A percentile compares a stretch with the other conserved stretches of the same genome.
Evolutionary conservation across 2,888 invertebrate species (phyloP).

Genomic region (Leucophora obtusa): DNA sequence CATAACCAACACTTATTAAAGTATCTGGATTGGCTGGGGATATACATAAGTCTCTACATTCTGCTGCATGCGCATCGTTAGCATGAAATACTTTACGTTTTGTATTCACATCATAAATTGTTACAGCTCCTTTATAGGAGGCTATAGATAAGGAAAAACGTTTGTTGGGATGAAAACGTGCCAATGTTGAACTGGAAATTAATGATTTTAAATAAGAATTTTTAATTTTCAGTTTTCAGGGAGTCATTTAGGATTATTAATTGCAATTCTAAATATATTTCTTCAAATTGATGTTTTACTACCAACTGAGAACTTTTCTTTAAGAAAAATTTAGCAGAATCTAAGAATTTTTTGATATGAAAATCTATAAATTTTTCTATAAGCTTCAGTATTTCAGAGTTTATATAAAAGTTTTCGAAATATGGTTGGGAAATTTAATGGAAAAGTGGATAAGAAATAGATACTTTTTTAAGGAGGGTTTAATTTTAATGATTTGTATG

Average conservation of each 20-base stretch:
- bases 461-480: too few species aligned
- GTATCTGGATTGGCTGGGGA: slow-evolving; percentile 72
- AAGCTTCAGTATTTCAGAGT: too few species aligned
- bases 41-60: slow-evolving; percentile 77
- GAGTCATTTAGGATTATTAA: too few species aligned
- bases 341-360: too few species aligned
- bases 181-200: slow-evolving; percentile 72
- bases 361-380: too few species aligned
- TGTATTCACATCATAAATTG: slow-evolving; percentile 74
- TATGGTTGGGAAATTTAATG: too few species aligned
- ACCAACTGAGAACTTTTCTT: neutral
- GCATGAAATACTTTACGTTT: slow-evolving; percentile 73
- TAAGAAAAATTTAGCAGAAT: neutral
- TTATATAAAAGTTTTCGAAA: too few species aligned
- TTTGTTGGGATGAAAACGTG: slow-evolving; percentile 77
- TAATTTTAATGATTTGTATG: too few species aligned
- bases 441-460: too few species aligned
- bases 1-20: slow-evolving; percentile 77
- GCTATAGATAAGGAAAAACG: slow-evolving; percentile 75
- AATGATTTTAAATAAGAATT: neutral
- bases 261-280: too few species aligned
- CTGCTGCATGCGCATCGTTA: slow-evolving; percentile 74
- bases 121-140: slow-evolving; percentile 75
- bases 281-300: too few species aligned
- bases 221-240: too few species aligned